Conservation (phyloP, 2,888 invertebrate genomes). For the Eupsilia transversa region DNA sequence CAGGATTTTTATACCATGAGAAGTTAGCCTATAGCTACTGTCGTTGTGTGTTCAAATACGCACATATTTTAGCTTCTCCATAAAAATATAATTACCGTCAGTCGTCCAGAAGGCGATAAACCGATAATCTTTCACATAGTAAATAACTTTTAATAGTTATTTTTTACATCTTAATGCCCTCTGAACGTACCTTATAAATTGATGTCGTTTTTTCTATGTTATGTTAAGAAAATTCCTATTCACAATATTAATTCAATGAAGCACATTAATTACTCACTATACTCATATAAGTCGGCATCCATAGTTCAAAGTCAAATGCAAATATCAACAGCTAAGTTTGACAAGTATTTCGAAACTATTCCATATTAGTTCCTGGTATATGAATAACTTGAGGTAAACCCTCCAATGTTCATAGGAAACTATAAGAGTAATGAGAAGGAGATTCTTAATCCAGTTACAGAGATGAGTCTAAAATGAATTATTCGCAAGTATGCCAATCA, state of each 20-base stretch:
- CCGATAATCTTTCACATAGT: neutral
- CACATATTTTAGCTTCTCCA: neutral
- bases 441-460: neutral
- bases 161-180: neutral
- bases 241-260: slow-evolving; percentile 19
- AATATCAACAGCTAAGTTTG: slow-evolving; percentile 51
- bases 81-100: neutral
- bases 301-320: slow-evolving; percentile 44
- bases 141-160: neutral
- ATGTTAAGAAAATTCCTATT: no score
- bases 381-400: slow-evolving; percentile 31
- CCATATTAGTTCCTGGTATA: slow-evolving; percentile 40
- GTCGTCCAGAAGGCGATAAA: neutral
- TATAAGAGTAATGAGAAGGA: neutral
- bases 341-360: slow-evolving; percentile 51
- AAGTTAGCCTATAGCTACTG: no score
- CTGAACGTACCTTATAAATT: neutral
- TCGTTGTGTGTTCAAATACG: neutral
- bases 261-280: slow-evolving; percentile 33
- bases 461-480: neutral
- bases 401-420: slow-evolving; percentile 26
- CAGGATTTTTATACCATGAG: no score
- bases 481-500: neutral
- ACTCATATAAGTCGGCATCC: slow-evolving; percentile 14
- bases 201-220: slow-evolving; percentile 7